Conservation (phyloP, 2,888 invertebrate genomes). For the Calameuta pallipes region DNA sequence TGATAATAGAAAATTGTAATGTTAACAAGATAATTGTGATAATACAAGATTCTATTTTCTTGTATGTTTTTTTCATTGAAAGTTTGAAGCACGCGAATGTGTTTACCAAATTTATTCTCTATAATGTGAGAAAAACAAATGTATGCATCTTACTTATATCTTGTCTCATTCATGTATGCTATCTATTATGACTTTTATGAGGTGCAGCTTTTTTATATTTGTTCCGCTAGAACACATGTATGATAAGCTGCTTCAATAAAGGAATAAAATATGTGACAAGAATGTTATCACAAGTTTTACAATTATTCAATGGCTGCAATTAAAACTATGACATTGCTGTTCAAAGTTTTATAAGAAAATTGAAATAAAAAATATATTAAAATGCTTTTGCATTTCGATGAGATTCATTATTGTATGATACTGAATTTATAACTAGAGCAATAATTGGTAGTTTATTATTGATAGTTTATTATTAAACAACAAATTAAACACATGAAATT, state of each 20-base stretch:
- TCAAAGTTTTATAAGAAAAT: neutral
- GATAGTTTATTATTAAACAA: neutral
- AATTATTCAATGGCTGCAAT: neutral
- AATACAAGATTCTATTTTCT: neutral
- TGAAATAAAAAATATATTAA: neutral
- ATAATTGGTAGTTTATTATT: neutral
- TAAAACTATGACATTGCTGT: neutral
- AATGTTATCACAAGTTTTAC: neutral
- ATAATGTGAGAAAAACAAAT: too few species aligned
- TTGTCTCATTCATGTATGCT: too few species aligned
- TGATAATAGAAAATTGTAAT: neutral
- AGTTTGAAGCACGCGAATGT: too few species aligned
- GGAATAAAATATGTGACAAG: neutral
- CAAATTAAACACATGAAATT: neutral
- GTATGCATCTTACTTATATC: too few species aligned
- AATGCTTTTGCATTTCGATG: neutral
- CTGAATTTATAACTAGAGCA: neutral
- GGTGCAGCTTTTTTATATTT: too few species aligned
- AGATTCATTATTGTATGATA: neutral
- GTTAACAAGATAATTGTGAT: neutral
- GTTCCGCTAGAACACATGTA: too few species aligned
- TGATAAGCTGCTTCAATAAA: too few species aligned
- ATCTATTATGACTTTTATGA: too few species aligned
- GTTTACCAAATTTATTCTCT: too few species aligned
- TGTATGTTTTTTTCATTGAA: too few species aligned